Evolutionary conservation across 2,113 vertebrate species (phyloP).

Genomic region (Galeopterus variegatus): DNA sequence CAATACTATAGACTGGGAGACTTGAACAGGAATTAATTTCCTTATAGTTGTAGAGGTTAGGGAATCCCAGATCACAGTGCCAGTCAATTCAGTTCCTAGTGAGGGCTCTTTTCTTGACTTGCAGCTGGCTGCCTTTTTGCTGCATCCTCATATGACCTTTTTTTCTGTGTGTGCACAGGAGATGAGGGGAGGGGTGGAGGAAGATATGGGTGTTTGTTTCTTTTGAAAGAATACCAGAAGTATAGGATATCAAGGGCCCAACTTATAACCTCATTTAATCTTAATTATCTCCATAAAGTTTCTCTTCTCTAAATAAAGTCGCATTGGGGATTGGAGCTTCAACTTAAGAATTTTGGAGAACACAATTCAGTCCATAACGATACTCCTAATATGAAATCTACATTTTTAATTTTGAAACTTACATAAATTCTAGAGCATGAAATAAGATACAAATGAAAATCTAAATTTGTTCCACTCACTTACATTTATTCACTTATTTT

Average conservation of each 20-base stretch:
- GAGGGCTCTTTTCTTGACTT: background rate
- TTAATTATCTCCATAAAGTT: background rate
- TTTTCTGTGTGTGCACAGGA: too few species aligned
- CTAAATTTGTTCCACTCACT: background rate
- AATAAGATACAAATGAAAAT: background rate
- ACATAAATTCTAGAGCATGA: background rate
- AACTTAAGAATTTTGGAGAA: background rate
- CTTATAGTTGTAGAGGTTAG: background rate
- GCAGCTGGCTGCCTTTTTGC: background rate
- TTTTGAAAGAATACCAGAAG: background rate
- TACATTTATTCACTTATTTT: background rate
- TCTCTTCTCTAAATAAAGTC: background rate
- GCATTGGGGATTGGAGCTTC: background rate
- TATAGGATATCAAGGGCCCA: too few species aligned
- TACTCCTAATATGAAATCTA: background rate
- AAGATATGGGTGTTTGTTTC: background rate
- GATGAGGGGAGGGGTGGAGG: too few species aligned
- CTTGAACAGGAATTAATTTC: background rate
- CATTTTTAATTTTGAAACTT: background rate
- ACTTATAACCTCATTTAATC: background rate
- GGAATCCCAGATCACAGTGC: background rate
- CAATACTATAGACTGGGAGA: background rate
- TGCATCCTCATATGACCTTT: background rate
- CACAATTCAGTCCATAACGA: background rate
- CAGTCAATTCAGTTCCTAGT: background rate